Base-by-base conservation (phyloP, 2,888 invertebrate genomes). In the Lapara coniferarum region DNA sequence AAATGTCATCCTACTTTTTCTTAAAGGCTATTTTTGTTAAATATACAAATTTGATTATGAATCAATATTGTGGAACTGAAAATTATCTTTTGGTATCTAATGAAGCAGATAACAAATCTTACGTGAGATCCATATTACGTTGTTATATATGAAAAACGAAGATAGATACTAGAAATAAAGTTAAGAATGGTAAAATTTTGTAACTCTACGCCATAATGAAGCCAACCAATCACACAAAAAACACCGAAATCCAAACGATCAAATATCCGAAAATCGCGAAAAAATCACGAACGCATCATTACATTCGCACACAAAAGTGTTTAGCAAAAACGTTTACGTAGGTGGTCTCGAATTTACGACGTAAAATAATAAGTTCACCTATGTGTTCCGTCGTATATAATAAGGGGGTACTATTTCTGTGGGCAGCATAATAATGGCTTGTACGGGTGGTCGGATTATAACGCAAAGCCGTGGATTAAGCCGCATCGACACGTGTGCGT, bases 391-490 rank as follows among this genome's bases (percentile, higher is more conserved):
- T 88, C 89, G 85, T 89, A 87, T 87, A 85, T 91, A 90, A 92
- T 92, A 91, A 90, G 90, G 89, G 89, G 88, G 88, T 87, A 86
- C 84, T 80, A 85, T 86, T 85, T 84, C 86, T 87, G 85, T 88
- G 89, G 89, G 86, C 90, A 90, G 88, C 78, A 85, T 87, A 85
- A 82, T 85, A 83, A 82, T 83, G 84, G 89, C 81, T 84, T 77
- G 85, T 83, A 77, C 81, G 92, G 93, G 93, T 93, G 93, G 93
- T 92, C 93, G 92, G 91, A 91, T 91, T 89, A 90, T 84, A 81
- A 80, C 72, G 86, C 83, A 89, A 89, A 91, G 89, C 88, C 81
- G 74, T 77, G 89, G 93, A 92, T 93, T 92, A 93, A 82, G 81
- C 80, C 82, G 84, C 88, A 90, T 93, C 90, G 90, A 92, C 92